phyloP scores from a whole-genome alignment of 2,888 invertebrate genomes.

The Lottia gigantea region DNA sequence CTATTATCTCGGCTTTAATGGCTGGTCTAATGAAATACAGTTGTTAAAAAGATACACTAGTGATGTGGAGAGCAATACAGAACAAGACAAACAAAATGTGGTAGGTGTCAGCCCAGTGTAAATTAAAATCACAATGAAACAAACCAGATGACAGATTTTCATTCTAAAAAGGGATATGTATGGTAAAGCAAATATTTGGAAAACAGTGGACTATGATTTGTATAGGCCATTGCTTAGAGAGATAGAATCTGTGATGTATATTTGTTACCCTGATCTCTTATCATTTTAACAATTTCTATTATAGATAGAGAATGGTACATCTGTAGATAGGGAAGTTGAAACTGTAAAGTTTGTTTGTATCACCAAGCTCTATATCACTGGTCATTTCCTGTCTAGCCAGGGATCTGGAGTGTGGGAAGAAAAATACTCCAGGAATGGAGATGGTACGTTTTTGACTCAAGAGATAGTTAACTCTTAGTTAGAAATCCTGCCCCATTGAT shows the following conservation, averaged over 20 bases:
- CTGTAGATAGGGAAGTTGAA: not conserved
- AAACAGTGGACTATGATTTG: not conserved
- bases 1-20: conserved; percentile 59
- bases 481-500: too few relatives aligned
- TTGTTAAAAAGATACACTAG: conserved; percentile 33
- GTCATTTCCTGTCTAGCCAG: conserved; percentile 39
- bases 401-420: conserved; percentile 55
- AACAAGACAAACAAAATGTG: not conserved
- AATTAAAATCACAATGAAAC: too few relatives aligned
- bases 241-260: too few relatives aligned
- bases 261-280: too few relatives aligned
- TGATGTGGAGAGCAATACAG: not conserved
- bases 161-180: too few relatives aligned
- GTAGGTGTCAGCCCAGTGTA: too few relatives aligned
- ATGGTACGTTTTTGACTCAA: conserved; percentile 32
- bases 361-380: conserved; percentile 35
- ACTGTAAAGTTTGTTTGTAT: conserved; percentile 35
- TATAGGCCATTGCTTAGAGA: too few relatives aligned
- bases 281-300: too few relatives aligned
- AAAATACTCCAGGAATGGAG: conserved; percentile 23
- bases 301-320: not conserved
- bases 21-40: conserved; percentile 50
- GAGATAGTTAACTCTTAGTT: not conserved
- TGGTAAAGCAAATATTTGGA: not conserved
- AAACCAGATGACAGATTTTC: too few relatives aligned